Base-by-base conservation (phyloP, 2,113 vertebrate genomes). In the Felis catus region DNA sequence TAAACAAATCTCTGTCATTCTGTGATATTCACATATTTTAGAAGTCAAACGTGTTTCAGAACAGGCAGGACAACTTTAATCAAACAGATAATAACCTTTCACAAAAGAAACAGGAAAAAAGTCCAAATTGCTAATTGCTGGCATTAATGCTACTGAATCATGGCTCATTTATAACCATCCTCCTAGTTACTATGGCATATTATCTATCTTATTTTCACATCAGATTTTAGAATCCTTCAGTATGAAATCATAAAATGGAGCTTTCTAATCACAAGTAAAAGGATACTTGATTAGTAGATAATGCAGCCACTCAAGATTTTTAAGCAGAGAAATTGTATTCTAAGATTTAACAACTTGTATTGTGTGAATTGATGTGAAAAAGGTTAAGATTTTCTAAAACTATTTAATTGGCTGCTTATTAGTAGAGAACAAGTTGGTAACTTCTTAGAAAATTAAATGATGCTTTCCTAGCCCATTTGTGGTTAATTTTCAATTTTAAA, bases 401-500 rank as follows among this genome's bases (percentile, higher is more conserved):
- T 58, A 90, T 73, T 82, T 76, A 25, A 78, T 15, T 10, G 0
- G 18, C 33, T 82, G 18, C 61, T 70, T 85, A 84, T 19, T 90
- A 87, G 80, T 18, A 68, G 19, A 90, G 27, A 80, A 61, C 3
- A 80, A 93, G 19, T 86, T 53, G 33, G 31, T 61, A 89, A 91
- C 27, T 76, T 55, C 85, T 94, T 31, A 89, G 82, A 83, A 85
- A 93, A 82, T 87, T 80, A 93, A 81, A 68, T 36, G 41, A 48
- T 58, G n/a, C 5, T 36, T 70, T 65, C 79, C 36, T 80, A 91
- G 9, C 45, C 78, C 45, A 48, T 61, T 65, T 73, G 41, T 11
- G 29, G 83, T 70, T 76, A 80, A 74, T 61, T 94, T 94, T 65
- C 7, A 12, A n/a, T 76, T 51, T 97, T 63, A 78, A 53, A 91